phyloP scores from a whole-genome alignment of 1,140 invertebrate species.

The Drosophila erecta region DNA sequence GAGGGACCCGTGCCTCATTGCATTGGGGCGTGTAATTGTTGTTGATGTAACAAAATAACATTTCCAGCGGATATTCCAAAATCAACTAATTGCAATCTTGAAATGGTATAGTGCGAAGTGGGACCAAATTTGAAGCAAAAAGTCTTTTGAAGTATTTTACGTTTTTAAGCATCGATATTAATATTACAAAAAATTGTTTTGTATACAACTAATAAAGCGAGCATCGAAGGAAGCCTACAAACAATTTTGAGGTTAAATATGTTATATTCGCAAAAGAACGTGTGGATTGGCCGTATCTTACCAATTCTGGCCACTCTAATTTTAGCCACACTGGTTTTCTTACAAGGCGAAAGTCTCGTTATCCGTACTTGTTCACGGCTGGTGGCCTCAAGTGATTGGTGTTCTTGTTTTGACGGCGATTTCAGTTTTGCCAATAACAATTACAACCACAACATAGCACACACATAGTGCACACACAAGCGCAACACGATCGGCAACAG shows the following conservation, averaged over 20 bases:
- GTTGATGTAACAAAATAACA: slow-evolving; percentile 54
- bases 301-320: slow-evolving; percentile 4
- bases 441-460: slow-evolving; percentile 44
- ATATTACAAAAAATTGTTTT: no score
- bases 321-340: background rate
- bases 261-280: no score
- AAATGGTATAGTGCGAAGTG: background rate
- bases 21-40: slow-evolving; percentile 48
- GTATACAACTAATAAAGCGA: no score
- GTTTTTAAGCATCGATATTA: no score
- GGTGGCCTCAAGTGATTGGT: slow-evolving; percentile 51
- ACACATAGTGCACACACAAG: background rate
- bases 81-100: slow-evolving; percentile 23
- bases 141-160: no score
- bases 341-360: slow-evolving; percentile 12
- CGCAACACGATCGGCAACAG: slow-evolving; percentile 21
- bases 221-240: no score
- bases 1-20: slow-evolving; percentile 7
- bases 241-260: no score
- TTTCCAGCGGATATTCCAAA: slow-evolving; percentile 72
- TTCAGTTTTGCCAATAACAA: slow-evolving; percentile 36
- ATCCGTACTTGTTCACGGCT: slow-evolving; percentile 37
- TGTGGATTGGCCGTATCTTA: no score
- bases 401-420: slow-evolving; percentile 39
- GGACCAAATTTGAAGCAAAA: background rate